A percentile compares a stretch with the other conserved stretches of the same genome.
Evolutionary conservation across 2,888 invertebrate species (phyloP).

Genomic region (Stenoptilia bipunctidactyla): DNA sequence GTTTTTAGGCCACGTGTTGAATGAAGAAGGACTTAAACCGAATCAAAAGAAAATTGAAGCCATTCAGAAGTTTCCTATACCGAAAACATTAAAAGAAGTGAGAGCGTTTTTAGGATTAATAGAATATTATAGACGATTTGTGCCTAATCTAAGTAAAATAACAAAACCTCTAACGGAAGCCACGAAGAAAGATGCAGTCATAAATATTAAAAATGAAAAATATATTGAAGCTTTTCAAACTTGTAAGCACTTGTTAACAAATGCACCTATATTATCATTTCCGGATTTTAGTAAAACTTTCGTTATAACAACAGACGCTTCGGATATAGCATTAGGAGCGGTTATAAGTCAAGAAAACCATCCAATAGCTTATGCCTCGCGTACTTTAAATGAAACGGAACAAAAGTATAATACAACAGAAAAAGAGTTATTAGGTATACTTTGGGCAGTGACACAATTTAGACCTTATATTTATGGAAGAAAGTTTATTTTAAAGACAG

Average conservation of each 20-base stretch:
- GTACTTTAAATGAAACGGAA: too few species aligned
- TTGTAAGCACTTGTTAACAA: slow-evolving; percentile 8
- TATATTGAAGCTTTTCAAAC: slow-evolving; percentile 7
- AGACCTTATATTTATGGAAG: too few species aligned
- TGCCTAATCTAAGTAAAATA: slow-evolving; percentile 20
- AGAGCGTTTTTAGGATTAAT: slow-evolving; percentile 20
- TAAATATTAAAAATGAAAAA: slow-evolving; percentile 4
- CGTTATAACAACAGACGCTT: slow-evolving; percentile 10
- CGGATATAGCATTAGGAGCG: slow-evolving; percentile 9
- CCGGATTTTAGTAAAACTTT: slow-evolving; percentile 12
- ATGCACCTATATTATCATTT: slow-evolving; percentile 11
- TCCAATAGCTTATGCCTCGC: too few species aligned
- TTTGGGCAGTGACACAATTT: too few species aligned
- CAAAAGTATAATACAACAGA: too few species aligned
- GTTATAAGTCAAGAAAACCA: slow-evolving; percentile 8
- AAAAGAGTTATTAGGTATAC: too few species aligned
- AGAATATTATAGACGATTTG: slow-evolving; percentile 27
- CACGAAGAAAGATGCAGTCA: too few species aligned
- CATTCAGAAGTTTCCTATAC: slow-evolving; percentile 15
- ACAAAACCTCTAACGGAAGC: slow-evolving; percentile 12
- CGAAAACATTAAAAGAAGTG: slow-evolving; percentile 11
- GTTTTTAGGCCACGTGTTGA: slow-evolving; percentile 20
- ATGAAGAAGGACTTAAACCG: slow-evolving; percentile 14
- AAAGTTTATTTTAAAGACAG: too few species aligned
- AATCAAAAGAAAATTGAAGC: slow-evolving; percentile 10